Percentiles rank a stretch among this genome's conserved stretches.
These are phyloP conservation scores for Ophion obscuratus DNA, from an alignment of 2,888 invertebrate genomes.

Conservation along the genomic window DNA sequence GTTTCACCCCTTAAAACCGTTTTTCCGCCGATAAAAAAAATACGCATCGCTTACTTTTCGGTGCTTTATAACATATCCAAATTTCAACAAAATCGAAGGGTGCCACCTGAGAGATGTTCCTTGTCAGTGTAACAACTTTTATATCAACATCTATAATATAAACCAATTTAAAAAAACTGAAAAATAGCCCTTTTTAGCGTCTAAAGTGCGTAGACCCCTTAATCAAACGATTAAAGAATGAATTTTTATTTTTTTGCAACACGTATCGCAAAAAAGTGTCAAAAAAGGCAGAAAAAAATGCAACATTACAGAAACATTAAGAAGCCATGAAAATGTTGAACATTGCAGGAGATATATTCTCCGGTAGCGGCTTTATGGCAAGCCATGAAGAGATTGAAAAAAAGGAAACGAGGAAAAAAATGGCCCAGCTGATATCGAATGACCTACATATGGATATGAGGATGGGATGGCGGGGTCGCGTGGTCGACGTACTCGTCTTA, in stretches of 20 bases:
- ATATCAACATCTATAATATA: too few relatives aligned
- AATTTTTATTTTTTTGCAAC: background rate
- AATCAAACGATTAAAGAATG: background rate
- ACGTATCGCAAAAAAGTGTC: background rate
- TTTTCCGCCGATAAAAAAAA: too few relatives aligned
- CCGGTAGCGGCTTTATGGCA: background rate
- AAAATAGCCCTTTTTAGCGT: too few relatives aligned
- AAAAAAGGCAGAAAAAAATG: background rate
- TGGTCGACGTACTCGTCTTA: constrained; percentile 39
- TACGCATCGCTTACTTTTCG: too few relatives aligned
- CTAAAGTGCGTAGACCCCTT: too few relatives aligned
- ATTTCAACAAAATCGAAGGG: too few relatives aligned
- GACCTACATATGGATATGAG: background rate
- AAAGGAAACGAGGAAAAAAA: background rate
- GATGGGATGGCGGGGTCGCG: constrained; percentile 43
- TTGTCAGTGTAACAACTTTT: too few relatives aligned
- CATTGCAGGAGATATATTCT: background rate
- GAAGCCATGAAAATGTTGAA: background rate
- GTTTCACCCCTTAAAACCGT: too few relatives aligned
- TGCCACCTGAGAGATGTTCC: too few relatives aligned
- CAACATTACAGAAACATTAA: background rate
- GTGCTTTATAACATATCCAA: too few relatives aligned
- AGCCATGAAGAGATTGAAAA: background rate
- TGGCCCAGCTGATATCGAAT: background rate
- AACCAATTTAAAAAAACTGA: too few relatives aligned